Evolutionary conservation across 2,888 invertebrate species (phyloP), one percentile per base, ranked within the genome.

Genomic region (Cynaeus angustus): DNA sequence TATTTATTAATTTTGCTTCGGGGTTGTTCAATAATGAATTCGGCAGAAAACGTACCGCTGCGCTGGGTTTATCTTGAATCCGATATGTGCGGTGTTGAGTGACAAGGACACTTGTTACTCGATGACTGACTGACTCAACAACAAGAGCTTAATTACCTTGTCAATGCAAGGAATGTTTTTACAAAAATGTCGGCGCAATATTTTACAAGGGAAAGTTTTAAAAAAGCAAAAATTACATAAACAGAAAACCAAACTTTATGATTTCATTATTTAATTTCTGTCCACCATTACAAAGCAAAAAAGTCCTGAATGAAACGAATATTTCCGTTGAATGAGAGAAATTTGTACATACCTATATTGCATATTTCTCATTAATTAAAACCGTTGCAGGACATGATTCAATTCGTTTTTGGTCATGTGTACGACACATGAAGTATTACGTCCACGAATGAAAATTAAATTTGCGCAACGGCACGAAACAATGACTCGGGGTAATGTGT

Each of bases 361-460:
- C 70, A 67, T 62, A 68, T 71, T 71, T 68, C 61, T 68, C 64
- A 68, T 71, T 71, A 71, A 71, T 71, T 71, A 68, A 71, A 68
- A 68, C 58, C 41, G 43, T 38, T 46, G 33, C 53, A 56, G 41
- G 68, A 52, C 58, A 68, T 52, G 64, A 71, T 71, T 71, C 65
- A 71, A 71, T 71, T 68, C 68, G 71, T 68, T 71, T 53, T 68
- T 59, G 71, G 71, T 71, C 65, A 58, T 71, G 68, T 71, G 53
- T 59, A 52, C 68, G 71, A 68, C 71, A 68, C 59, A 71, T 71
- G 68, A 71, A 68, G 71, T 71, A 71, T 71, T 71, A 68, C 45
- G 21, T 33, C 53, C 59, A 45, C 53, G 64, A 52, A 68, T 38
- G 66, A 71, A 71, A 70, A 68, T 71, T 67, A 71, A 71, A 71